Percentiles rank a stretch among this genome's conserved stretches.
These are phyloP conservation scores for Spermophilus dauricus DNA, from an alignment of 2,113 vertebrate genomes.

Conservation along the genomic window DNA sequence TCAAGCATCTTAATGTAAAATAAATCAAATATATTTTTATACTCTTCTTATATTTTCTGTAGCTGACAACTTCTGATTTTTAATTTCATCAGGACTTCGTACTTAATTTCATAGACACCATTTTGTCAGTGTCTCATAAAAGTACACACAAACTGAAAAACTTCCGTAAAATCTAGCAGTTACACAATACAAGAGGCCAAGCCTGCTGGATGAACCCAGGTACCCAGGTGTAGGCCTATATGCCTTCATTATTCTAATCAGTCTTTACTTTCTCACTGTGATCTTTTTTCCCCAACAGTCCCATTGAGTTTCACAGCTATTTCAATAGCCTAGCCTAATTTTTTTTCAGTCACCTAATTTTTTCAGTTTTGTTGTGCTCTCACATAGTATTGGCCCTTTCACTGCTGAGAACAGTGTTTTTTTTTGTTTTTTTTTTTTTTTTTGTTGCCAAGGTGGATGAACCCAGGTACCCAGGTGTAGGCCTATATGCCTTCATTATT, in stretches of 20 bases:
- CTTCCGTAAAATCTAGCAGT: not conserved
- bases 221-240: not conserved
- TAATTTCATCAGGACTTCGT: not conserved
- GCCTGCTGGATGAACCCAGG: not conserved
- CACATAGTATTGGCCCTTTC: not conserved
- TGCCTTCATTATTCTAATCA: not conserved
- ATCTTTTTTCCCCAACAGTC: not conserved
- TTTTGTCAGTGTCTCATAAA: slow-evolving; percentile 12
- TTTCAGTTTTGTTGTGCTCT: not conserved
- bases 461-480: too few relatives aligned
- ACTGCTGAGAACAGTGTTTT: not conserved
- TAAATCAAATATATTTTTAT: not conserved
- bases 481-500: too few relatives aligned
- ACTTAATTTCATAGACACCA: slow-evolving; percentile 35
- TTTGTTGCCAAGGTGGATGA: too few relatives aligned
- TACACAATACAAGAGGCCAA: not conserved
- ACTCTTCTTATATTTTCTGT: not conserved
- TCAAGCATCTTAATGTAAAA: not conserved
- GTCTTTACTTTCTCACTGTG: not conserved
- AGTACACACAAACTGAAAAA: slow-evolving; percentile 32
- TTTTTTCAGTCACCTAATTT: not conserved
- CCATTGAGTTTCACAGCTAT: not conserved
- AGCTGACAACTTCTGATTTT: slow-evolving; percentile 14
- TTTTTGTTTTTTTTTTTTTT: not conserved
- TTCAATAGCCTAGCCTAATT: not conserved